These are phyloP conservation scores for Pachyramphus minor DNA, from an alignment of 2,113 vertebrate species.

Conservation along the genomic window DNA sequence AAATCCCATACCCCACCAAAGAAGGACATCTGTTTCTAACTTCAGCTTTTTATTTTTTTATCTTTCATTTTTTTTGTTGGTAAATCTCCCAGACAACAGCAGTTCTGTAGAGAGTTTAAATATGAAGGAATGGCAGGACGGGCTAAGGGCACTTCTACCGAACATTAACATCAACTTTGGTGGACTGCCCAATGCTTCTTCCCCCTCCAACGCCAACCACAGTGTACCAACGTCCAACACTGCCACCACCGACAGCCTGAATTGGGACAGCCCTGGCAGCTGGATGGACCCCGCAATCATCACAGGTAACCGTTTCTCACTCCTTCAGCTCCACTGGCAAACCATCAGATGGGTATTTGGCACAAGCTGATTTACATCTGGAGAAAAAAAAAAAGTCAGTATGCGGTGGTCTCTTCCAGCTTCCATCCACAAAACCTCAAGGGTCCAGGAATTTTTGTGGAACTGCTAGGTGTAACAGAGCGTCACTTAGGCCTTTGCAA, in stretches of 20 bases:
- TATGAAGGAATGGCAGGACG: conserved; percentile 99
- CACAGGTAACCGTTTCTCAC: conserved; percentile 87
- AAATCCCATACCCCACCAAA: conserved; percentile 73
- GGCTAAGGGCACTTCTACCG: conserved; percentile 97
- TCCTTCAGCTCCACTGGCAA: conserved; percentile 72
- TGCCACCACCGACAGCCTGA: conserved; percentile 92
- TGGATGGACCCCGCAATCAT: conserved; percentile 99
- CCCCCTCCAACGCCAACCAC: conserved; percentile 96
- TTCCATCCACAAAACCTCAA: conserved; percentile 59
- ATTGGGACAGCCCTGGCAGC: conserved; percentile 95
- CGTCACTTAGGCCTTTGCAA: conserved; percentile 20
- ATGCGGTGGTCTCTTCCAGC: conserved; percentile 69
- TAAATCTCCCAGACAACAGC: conserved; percentile 91
- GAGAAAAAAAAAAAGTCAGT: conserved; percentile 3
- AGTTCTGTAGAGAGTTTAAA: conserved; percentile 98
- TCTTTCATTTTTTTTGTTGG: conserved; percentile 81
- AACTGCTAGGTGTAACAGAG: background rate
- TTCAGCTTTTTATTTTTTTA: conserved; percentile 85
- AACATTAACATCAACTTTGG: conserved; percentile 99
- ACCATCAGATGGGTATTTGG: conserved; percentile 62
- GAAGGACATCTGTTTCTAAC: conserved; percentile 81
- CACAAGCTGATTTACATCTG: conserved; percentile 44
- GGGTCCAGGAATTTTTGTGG: conserved; percentile 13
- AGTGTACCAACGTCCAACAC: conserved; percentile 88
- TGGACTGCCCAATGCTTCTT: conserved; percentile 95